These are phyloP conservation scores for Arctopsyche grandis DNA, from an alignment of 1,140 invertebrate genomes.

Conservation along the genomic window DNA sequence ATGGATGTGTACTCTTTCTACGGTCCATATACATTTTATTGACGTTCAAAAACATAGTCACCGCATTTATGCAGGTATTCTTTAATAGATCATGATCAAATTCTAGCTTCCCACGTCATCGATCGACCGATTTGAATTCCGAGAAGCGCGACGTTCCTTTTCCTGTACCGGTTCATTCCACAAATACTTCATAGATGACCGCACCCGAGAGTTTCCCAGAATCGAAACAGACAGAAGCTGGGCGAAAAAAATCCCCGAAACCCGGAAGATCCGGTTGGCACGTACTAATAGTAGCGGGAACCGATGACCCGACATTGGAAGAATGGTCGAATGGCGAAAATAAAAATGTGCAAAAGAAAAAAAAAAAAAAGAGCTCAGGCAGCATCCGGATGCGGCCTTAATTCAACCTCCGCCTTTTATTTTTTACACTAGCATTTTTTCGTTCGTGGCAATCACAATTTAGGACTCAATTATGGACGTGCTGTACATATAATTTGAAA, in stretches of 20 bases:
- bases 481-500: background rate
- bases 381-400: constrained; percentile 28
- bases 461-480: constrained; percentile 25
- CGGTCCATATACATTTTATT: too few species aligned
- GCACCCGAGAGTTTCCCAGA: background rate
- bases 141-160: background rate
- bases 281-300: background rate
- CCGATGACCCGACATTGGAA: constrained; percentile 3
- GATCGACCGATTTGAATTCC: background rate
- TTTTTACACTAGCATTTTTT: background rate
- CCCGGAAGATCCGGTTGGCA: constrained; percentile 19
- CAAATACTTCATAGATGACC: background rate
- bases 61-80: too few species aligned
- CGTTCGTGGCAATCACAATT: constrained; percentile 5
- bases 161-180: background rate
- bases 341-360: background rate
- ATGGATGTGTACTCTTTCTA: too few species aligned
- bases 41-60: too few species aligned
- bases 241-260: background rate
- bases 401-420: background rate
- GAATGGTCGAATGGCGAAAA: constrained; percentile 1
- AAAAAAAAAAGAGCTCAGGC: background rate
- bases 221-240: background rate
- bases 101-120: background rate
- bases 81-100: background rate